Evolutionary conservation across 2,888 invertebrate genomes (phyloP).

Genomic region (Salticus scenicus): DNA sequence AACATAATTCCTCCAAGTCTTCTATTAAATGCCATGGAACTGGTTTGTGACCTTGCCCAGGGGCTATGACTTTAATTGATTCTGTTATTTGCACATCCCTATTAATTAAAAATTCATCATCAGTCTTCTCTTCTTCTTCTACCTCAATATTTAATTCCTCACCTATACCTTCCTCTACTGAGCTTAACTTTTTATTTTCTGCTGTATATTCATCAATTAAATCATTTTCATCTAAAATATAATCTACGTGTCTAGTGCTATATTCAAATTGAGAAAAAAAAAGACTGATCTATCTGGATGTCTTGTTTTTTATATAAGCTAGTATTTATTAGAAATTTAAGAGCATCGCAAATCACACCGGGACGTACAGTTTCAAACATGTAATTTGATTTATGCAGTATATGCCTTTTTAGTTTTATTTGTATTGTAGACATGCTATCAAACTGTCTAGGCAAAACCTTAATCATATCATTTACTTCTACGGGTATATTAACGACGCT

Average conservation of each 20-base stretch:
- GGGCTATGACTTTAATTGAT: not conserved
- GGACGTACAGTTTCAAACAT: not conserved
- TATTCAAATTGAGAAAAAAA: not conserved
- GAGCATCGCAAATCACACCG: not conserved
- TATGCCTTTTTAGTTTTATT: not conserved
- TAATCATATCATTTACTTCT: not conserved
- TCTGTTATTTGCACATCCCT: not conserved
- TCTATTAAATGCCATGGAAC: not conserved
- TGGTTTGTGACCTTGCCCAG: not conserved
- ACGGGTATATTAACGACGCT: not conserved
- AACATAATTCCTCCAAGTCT: slow-evolving; percentile 2
- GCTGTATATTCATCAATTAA: not conserved
- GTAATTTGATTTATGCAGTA: not conserved
- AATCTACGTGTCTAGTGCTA: not conserved
- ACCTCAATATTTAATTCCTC: not conserved
- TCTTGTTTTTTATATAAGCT: not conserved
- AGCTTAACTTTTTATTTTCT: not conserved
- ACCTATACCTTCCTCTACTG: not conserved
- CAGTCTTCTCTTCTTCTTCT: not conserved
- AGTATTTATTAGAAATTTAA: not conserved
- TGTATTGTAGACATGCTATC: slow-evolving; percentile 4
- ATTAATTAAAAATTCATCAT: not conserved
- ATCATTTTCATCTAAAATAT: not conserved
- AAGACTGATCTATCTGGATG: not conserved
- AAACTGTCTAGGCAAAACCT: slow-evolving; percentile 5